Evolutionary conservation across 2,888 invertebrate species (phyloP).

Genomic region (Noctua janthina): DNA sequence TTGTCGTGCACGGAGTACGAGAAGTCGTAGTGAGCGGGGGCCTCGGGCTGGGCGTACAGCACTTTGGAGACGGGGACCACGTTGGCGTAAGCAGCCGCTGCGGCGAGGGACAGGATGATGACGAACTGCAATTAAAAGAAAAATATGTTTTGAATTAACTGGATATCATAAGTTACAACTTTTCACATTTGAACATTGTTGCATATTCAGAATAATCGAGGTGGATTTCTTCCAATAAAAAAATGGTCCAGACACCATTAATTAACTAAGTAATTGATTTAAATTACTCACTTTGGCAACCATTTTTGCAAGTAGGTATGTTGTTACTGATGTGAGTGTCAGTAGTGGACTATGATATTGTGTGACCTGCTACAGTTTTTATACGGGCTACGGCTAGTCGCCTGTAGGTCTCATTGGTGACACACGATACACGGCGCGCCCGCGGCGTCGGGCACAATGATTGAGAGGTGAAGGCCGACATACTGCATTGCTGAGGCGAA

Average conservation of each 20-base stretch:
- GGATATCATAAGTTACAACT: background rate
- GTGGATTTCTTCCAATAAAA: background rate
- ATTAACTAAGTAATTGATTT: background rate
- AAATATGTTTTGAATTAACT: background rate
- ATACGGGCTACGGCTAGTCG: constrained; percentile 70
- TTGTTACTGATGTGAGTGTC: constrained; percentile 77
- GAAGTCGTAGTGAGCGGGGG: constrained; percentile 76
- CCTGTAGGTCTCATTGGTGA: constrained; percentile 39
- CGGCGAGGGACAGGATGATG: constrained; percentile 79
- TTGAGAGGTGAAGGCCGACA: constrained; percentile 60
- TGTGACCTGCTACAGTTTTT: constrained; percentile 77
- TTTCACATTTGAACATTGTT: background rate
- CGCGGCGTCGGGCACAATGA: constrained; percentile 47
- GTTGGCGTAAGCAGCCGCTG: constrained; percentile 73
- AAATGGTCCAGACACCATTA: background rate
- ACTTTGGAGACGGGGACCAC: constrained; percentile 76
- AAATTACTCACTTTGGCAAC: constrained; percentile 79
- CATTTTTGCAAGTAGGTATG: constrained; percentile 68
- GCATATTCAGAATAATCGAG: background rate
- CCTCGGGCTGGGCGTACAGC: constrained; percentile 81
- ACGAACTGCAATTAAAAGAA: constrained; percentile 72
- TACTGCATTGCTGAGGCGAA: constrained; percentile 23
- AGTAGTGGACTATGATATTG: constrained; percentile 76
- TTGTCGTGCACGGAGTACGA: constrained; percentile 55
- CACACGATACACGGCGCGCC: constrained; percentile 47